phyloP scores from a whole-genome alignment of 2,888 invertebrate genomes.

The Eupithecia inturbata region DNA sequence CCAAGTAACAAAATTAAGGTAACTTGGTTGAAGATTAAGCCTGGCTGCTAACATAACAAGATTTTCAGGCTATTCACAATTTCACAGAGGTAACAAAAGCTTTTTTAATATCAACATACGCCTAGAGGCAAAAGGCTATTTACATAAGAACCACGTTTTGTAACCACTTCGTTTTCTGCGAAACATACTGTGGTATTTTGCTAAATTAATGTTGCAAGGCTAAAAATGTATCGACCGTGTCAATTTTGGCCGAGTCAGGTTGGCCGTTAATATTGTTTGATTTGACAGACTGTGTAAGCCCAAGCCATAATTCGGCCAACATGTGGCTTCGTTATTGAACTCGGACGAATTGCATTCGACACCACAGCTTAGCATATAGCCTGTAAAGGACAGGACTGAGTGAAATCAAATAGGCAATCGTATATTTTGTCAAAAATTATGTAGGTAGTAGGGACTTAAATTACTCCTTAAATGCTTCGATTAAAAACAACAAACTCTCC shows the following conservation, averaged over 20 bases:
- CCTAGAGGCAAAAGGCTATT: conserved; percentile 65
- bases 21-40: conserved; percentile 39
- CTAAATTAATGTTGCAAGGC: not conserved
- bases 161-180: conserved; percentile 33
- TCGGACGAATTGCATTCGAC: not conserved
- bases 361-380: not conserved
- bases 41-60: conserved; percentile 50
- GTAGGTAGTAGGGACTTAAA: not conserved
- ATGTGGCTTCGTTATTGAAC: not conserved
- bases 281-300: not conserved
- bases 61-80: conserved; percentile 59
- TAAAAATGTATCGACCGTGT: not conserved
- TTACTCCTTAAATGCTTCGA: not conserved
- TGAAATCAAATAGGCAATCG: not conserved
- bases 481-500: not conserved
- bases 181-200: not conserved
- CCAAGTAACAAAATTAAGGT: conserved; percentile 27
- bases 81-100: conserved; percentile 68
- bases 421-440: not conserved
- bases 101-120: conserved; percentile 78
- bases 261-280: not conserved
- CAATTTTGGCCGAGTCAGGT: not conserved
- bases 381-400: not conserved
- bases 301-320: not conserved
- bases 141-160: conserved; percentile 78